Conservation (phyloP, 2,888 invertebrate genomes). For the Microchrysa polita region DNA sequence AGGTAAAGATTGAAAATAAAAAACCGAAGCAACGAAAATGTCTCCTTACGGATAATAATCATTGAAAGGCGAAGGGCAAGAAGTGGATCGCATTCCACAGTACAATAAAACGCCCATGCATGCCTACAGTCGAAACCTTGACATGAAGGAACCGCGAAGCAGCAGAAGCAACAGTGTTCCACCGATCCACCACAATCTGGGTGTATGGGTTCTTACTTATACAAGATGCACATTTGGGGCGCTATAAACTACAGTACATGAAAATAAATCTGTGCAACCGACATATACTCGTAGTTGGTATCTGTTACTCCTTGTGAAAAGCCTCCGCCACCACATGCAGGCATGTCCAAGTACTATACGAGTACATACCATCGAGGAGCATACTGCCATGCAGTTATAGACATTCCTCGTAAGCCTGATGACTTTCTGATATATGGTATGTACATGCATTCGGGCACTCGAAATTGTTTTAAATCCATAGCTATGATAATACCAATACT, state of each 20-base stretch:
- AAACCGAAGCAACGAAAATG: no score
- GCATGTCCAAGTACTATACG: background rate
- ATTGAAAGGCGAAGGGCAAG: slow-evolving; percentile 6
- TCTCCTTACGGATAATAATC: slow-evolving; percentile 31
- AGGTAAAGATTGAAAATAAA: background rate
- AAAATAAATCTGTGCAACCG: slow-evolving; percentile 33
- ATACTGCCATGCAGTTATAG: background rate
- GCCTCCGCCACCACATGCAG: slow-evolving; percentile 3
- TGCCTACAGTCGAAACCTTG: slow-evolving; percentile 28
- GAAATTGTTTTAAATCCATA: background rate
- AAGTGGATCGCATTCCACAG: slow-evolving; percentile 29
- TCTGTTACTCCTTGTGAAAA: background rate
- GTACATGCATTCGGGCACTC: slow-evolving; percentile 24
- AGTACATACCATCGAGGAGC: background rate
- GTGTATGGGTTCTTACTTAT: no score
- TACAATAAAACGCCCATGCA: background rate
- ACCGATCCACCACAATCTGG: no score
- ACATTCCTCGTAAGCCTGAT: slow-evolving; percentile 15
- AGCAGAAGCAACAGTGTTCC: no score
- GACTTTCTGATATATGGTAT: slow-evolving; percentile 31
- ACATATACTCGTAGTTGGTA: background rate
- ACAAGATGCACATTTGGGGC: no score
- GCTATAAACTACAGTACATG: slow-evolving; percentile 9
- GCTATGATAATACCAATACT: no score
- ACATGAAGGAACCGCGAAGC: background rate